Conservation (phyloP, 2,113 vertebrate species). For the Corythaixoides concolor region DNA sequence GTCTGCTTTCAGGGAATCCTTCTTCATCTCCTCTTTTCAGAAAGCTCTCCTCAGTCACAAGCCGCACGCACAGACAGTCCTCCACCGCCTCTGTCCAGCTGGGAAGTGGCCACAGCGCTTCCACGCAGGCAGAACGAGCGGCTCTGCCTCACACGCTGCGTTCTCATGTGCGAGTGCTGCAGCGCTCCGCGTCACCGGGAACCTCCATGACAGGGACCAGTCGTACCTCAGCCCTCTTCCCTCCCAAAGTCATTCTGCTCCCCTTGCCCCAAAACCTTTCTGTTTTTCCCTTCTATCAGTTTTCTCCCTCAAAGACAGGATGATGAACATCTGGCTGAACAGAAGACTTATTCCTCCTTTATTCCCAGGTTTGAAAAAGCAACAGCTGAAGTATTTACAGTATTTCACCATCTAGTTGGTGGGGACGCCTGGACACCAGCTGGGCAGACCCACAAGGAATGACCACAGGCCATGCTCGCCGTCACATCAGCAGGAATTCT, state of each 20-base stretch:
- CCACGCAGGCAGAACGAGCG: background rate
- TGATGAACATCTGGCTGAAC: background rate
- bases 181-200: rapidly evolving
- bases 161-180: background rate
- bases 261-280: background rate
- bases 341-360: background rate
- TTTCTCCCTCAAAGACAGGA: background rate
- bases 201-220: rapidly evolving
- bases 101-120: background rate
- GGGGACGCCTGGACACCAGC: background rate
- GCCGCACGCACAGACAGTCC: background rate
- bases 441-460: rapidly evolving
- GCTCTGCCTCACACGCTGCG: background rate
- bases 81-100: background rate
- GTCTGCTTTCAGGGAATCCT: background rate
- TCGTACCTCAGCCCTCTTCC: background rate
- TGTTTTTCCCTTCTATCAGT: background rate
- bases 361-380: background rate
- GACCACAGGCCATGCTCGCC: rapidly evolving
- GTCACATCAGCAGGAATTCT: rapidly evolving
- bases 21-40: too few species aligned
- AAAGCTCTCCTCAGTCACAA: background rate
- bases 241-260: background rate
- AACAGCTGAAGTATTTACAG: rapidly evolving
- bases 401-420: background rate